Percentiles rank a stretch among this genome's conserved stretches.
Conservation (phyloP, 35 echinoderm and acorn worm genomes). For the Diadema setosum region DNA sequence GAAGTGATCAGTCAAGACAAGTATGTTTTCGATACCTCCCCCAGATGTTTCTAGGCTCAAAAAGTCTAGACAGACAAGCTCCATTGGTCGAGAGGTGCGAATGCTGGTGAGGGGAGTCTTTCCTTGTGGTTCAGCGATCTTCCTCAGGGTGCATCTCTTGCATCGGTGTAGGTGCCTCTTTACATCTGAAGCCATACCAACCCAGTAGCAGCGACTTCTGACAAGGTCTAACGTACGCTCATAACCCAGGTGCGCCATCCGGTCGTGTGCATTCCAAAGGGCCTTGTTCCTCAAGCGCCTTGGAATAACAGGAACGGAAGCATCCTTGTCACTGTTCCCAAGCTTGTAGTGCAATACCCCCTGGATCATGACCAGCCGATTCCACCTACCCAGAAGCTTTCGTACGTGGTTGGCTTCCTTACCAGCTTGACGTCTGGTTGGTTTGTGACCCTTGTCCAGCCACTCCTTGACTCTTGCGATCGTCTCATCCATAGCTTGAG, state of each 20-base stretch:
- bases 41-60: slow-evolving; percentile 31
- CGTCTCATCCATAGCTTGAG: neutral
- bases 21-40: slow-evolving; percentile 10
- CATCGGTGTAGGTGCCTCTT: neutral
- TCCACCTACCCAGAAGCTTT: neutral
- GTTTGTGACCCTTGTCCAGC: neutral
- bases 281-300: neutral
- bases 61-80: slow-evolving; percentile 55
- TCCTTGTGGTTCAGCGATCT: neutral
- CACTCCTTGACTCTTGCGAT: neutral
- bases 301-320: slow-evolving; percentile 25
- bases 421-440: neutral
- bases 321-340: neutral
- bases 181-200: slow-evolving; percentile 4
- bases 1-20: neutral
- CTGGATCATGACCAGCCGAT: neutral
- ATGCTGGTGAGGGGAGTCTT: neutral
- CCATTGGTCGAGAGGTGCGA: slow-evolving; percentile 2
- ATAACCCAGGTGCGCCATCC: slow-evolving; percentile 25
- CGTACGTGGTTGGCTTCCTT: neutral
- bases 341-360: neutral
- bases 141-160: neutral
- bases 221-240: slow-evolving; percentile 26
- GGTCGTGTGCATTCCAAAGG: slow-evolving; percentile 33
- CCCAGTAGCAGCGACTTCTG: slow-evolving; percentile 21